Base-by-base conservation (phyloP, 37 sponge, comb jelly and placozoan species). In the Cladorhizidae sp. region DNA sequence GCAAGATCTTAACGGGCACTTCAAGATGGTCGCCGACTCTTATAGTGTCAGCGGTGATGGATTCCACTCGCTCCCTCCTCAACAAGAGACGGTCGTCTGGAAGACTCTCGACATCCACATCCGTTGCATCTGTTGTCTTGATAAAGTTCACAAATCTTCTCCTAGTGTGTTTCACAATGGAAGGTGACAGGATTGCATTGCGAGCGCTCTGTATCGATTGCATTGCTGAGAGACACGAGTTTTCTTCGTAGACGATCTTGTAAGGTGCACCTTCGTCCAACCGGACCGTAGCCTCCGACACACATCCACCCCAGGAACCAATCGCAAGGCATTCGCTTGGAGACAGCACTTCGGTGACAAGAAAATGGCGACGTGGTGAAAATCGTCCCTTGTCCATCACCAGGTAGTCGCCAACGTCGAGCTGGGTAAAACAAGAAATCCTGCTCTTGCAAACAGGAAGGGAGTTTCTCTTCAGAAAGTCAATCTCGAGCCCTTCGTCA, bases 381-480 rank as follows among this genome's bases (percentile, higher is more conserved):
- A 77, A 36, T 33, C 62, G 63, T 22, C 55, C 55, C 56, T 37
- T 69, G 15, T 75, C 57, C 25, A 73, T n/a, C n/a, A 72, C 75
- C 23, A 83, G 38, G 63, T 83, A 83, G 45, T 83, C 83, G 0
- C 83, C 83, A 31, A 67, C 67, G 52, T 75, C 74, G 26, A 83
- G 75, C 29, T 83, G 83, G 31, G 75, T 51, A 55, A 83, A 83
- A 7, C 52, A 67, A 21, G n/a, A 0, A 7, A 83, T 83, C n/a
- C 39, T 38, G 38, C 83, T 83, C 67, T 83, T 83, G 28, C 55
- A 74, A 22, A 64, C 75, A 26, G 83, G 83, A 12, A 75, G 26
- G 32, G 67, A 51, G 23, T 64, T 20, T 15, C 64, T 83, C 2
- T 40, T 33, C 23, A 83, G 40, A 18, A 83, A 74, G 26, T 83